These are phyloP conservation scores for Stenurella melanura DNA, from an alignment of 2,888 invertebrate genomes.

Conservation along the genomic window DNA sequence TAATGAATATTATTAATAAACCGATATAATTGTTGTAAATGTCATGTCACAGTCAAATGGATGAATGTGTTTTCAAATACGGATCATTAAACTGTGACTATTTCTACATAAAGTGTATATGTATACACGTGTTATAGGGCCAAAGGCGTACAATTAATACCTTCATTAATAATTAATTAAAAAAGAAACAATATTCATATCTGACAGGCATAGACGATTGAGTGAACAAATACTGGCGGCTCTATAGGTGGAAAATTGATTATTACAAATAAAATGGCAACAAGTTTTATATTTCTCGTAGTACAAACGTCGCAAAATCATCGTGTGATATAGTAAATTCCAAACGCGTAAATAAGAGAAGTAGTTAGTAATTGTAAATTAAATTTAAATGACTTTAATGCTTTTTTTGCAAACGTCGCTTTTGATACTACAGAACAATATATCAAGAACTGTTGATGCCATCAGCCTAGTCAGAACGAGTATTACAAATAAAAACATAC, in stretches of 20 bases:
- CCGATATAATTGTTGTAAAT: not conserved
- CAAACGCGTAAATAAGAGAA: not conserved
- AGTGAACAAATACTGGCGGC: not conserved
- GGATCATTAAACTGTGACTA: not conserved
- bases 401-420: too few species aligned
- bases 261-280: not conserved
- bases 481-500: too few species aligned
- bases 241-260: not conserved
- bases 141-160: too few species aligned
- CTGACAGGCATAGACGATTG: not conserved
- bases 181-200: conserved; percentile 11
- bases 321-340: not conserved
- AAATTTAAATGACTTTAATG: too few species aligned
- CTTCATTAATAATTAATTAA: too few species aligned
- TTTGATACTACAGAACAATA: too few species aligned
- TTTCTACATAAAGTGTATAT: too few species aligned
- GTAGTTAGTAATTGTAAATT: too few species aligned
- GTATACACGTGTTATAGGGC: too few species aligned
- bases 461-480: too few species aligned
- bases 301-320: not conserved
- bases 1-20: not conserved
- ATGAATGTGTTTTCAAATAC: not conserved
- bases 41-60: not conserved
- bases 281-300: not conserved
- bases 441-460: too few species aligned